Evolutionary conservation across 2,888 invertebrate species (phyloP), one percentile per base, ranked within the genome.

Genomic region (Drosophila paramelanica): DNA sequence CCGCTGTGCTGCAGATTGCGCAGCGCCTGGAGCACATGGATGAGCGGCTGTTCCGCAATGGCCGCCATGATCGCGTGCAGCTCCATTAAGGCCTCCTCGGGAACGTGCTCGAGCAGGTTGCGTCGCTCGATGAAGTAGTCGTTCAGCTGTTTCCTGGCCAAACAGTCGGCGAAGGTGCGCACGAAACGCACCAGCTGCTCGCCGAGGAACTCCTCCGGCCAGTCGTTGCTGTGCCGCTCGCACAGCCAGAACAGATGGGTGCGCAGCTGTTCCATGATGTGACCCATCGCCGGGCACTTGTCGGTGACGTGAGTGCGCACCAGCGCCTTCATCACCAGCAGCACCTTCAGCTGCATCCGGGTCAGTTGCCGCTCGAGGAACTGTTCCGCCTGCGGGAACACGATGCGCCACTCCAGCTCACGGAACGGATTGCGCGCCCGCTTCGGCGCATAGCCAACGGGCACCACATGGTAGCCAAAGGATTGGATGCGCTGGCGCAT

Each of bases 191-290:
- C 90, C 13, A 97, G 88, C 25, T 94, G 94, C 86, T 94, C 94
- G 3, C 97, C 97, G 2, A 96, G 92, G 53, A 95, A 93, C 88
- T 96, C 95, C 88, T 96, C 96, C 0, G 95, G 94, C 96, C 96
- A 97, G 66, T 94, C 94, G 1, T 94, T 93, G 77, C 94, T 95
- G 79, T 95, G 94, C 66, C 94, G 93, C 91, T 97, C 96, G 79
- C 96, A 95, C 92, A 96, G 94, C 95, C 96, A 96, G 90, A 96
- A 96, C 33, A 97, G 91, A 82, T 95, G 94, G 73, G 95, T 95
- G 58, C 96, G 94, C 38, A 97, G 93, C 84, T 97, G 97, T 67
- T 95, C 94, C 0, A 95, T 93, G 14, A 95, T 94, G 46, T 91
- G 90, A 23, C 97, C 92, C 5, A 96, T 95, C 0, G 87, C 56